Evolutionary conservation across 2,113 vertebrate species (phyloP), one percentile per base, ranked within the genome.

Genomic region (Phaethon lepturus): DNA sequence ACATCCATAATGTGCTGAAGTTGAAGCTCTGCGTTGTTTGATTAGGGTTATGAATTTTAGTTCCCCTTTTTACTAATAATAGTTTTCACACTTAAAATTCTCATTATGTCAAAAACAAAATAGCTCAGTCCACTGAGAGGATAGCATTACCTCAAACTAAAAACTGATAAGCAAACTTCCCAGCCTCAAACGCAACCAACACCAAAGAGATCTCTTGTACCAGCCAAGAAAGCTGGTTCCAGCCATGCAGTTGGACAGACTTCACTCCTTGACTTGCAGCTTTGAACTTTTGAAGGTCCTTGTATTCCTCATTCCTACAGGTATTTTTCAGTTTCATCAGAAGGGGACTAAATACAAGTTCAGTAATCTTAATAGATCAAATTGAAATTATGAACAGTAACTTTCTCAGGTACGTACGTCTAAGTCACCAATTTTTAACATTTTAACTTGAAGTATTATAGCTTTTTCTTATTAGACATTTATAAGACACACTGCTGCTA

Each of bases 71-170:
- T 9, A 91, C 6, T 35, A 77, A 55, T 60, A 33, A 44, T 1
- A 68, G 26, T 10, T 88, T 77, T 91, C 10, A 19, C 9, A 52
- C 42, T 87, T 89, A 18, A 67, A 91, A 75, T 55, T 84, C 55
- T 71, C 9, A 24, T 49, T 58, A 28, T 13, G 10, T 66, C 22
- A 19, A 78, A 87, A 91, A 13, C 8, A 72, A 33, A 7, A 19
- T n/a, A 77, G 38, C 14, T 9, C 9, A 77, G 29, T 29, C 13
- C 14, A 68, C 60, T 2, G 3, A 0, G 0, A 92, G 49, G 62
- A 60, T 31, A 58, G 42, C 1, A 9, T 16, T 25, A 74, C 9
- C 26, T 77, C 28, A 62, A 45, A 67, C 10, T 47, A 50, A 66
- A 76, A 81, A n/a, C 22, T 24, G 24, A 6, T 16, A 66, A 59